phyloP scores from a whole-genome alignment of 1,140 invertebrate species.

The Caenorhabditis remanei region DNA sequence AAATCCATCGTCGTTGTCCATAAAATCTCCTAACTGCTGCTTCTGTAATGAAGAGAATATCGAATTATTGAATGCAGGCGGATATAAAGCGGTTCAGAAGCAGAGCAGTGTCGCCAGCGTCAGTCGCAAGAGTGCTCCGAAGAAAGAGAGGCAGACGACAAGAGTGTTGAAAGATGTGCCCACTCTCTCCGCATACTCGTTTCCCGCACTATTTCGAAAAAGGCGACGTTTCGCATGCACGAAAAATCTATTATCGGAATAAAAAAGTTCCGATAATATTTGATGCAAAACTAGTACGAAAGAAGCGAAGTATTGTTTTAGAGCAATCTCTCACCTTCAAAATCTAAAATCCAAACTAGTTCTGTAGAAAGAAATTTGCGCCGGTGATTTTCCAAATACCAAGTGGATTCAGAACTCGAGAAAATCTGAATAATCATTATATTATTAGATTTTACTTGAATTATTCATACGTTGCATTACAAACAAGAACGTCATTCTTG shows the following conservation, averaged over 20 bases:
- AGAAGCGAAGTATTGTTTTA: neutral
- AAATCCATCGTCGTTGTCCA: conserved; percentile 76
- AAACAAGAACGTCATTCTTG: conserved; percentile 41
- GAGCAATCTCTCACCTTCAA: neutral
- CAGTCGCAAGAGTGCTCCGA: conserved; percentile 7
- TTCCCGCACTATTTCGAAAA: neutral
- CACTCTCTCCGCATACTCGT: conserved; percentile 11
- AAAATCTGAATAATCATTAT: conserved; percentile 20
- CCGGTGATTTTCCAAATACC: conserved; percentile 31
- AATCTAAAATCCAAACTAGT: neutral
- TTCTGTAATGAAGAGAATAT: conserved; percentile 26
- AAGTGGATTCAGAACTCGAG: conserved; percentile 46
- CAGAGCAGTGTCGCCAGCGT: conserved; percentile 38
- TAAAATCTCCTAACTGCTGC: conserved; percentile 27
- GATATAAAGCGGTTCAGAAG: conserved; percentile 46
- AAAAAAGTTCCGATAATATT: too few relatives aligned
- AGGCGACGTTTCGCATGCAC: conserved; percentile 39
- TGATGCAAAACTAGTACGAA: conserved; percentile 18
- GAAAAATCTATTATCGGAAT: conserved; percentile 46
- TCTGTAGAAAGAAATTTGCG: conserved; percentile 28
- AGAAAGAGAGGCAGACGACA: conserved; percentile 16
- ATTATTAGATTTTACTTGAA: neutral
- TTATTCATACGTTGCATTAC: conserved; percentile 47
- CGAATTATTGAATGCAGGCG: conserved; percentile 42
- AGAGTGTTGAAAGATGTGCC: conserved; percentile 39